phyloP scores from a whole-genome alignment of 2,113 vertebrate species.

The Amia ocellicauda region DNA sequence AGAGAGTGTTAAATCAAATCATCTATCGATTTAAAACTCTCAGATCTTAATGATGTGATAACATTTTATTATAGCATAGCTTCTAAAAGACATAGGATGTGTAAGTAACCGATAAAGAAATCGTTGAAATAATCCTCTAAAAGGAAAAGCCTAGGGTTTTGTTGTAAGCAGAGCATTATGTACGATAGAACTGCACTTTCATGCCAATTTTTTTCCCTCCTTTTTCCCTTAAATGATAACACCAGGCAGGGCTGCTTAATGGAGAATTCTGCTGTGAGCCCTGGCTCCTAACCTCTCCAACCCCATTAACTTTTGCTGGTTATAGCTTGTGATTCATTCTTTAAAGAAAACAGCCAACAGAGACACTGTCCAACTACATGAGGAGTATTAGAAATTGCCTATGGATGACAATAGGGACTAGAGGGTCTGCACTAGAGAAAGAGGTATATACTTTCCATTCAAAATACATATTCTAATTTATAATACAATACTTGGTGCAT shows the following conservation, averaged over 20 bases:
- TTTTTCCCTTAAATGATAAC: constrained; percentile 37
- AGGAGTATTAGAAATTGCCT: not conserved
- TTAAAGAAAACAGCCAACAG: constrained; percentile 8
- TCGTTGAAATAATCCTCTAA: constrained; percentile 11
- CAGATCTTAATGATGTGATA: no score
- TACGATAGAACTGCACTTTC: not conserved
- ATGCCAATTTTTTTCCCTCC: not conserved
- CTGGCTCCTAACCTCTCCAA: constrained; percentile 15
- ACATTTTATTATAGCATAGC: no score
- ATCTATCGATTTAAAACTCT: no score
- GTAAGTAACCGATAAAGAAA: not conserved
- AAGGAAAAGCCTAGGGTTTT: not conserved
- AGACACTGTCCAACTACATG: not conserved
- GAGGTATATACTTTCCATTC: not conserved
- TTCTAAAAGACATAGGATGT: not conserved
- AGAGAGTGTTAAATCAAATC: no score
- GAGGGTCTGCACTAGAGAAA: not conserved
- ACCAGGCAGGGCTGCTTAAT: constrained; percentile 46
- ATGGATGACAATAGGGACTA: no score
- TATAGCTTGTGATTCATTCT: constrained; percentile 8
- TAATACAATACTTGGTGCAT: no score
- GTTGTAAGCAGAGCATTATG: not conserved
- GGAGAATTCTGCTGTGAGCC: constrained; percentile 20
- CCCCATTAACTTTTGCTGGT: constrained; percentile 17
- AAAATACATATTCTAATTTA: not conserved